A percentile compares a stretch with the other conserved stretches of the same genome.
These are phyloP conservation scores for Calcarius ornatus DNA, from an alignment of 2,113 vertebrate genomes.

Conservation along the genomic window DNA sequence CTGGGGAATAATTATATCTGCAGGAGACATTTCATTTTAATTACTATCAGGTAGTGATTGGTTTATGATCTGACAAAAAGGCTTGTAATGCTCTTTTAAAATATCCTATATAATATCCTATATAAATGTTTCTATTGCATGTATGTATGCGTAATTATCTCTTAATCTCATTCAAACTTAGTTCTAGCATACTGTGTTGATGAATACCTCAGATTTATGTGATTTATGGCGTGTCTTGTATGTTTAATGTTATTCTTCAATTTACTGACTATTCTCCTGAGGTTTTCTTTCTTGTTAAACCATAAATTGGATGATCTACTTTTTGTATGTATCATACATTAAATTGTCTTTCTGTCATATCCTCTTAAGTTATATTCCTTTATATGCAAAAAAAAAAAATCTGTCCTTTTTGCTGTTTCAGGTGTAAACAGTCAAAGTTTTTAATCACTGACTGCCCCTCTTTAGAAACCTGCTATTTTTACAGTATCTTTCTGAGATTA, in stretches of 20 bases:
- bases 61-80: neutral
- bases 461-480: neutral
- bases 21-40: constrained; percentile 19
- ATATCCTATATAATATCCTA: neutral
- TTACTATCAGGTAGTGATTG: constrained; percentile 4
- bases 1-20: neutral
- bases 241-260: neutral
- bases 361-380: neutral
- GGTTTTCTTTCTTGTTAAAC: neutral
- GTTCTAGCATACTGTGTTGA: neutral
- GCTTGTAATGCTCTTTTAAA: neutral
- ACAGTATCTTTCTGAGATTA: neutral
- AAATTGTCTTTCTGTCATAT: neutral
- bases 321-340: neutral
- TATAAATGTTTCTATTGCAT: neutral
- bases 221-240: neutral
- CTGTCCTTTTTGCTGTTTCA: neutral
- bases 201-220: neutral
- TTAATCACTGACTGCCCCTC: neutral
- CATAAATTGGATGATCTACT: constrained; percentile 11
- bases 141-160: neutral
- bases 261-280: neutral
- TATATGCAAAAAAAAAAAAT: neutral
- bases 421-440: neutral
- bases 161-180: neutral